Percentiles rank a stretch among this genome's conserved stretches.
Conservation (phyloP, 2,888 invertebrate genomes). For the Meteorus colon region DNA sequence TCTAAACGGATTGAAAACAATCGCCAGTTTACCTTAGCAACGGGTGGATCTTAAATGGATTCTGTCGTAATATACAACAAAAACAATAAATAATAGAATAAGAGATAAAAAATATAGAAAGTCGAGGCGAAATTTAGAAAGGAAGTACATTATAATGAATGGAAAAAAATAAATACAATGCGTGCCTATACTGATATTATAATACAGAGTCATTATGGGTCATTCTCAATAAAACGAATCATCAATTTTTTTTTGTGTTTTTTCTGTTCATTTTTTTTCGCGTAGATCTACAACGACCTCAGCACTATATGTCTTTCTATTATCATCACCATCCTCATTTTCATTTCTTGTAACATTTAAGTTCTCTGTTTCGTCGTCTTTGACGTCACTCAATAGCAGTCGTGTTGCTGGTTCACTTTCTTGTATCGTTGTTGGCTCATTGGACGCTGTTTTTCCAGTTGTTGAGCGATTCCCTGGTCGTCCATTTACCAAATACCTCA, state of each 20-base stretch:
- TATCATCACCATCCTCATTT: conserved; percentile 51
- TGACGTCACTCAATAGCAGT: conserved; percentile 48
- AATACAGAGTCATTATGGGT: conserved; percentile 62
- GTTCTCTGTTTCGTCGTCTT: conserved; percentile 56
- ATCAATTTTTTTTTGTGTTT: conserved; percentile 1
- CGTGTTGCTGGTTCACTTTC: conserved; percentile 50
- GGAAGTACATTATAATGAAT: conserved; percentile 65
- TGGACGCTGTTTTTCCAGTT: conserved; percentile 46
- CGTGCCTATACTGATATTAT: conserved; percentile 67
- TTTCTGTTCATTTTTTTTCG: conserved; percentile 48
- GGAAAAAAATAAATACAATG: conserved; percentile 70
- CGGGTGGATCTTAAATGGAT: conserved; percentile 15
- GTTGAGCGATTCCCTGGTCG: conserved; percentile 65
- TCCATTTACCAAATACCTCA: conserved; percentile 68
- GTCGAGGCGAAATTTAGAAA: conserved; percentile 58
- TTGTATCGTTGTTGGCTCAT: conserved; percentile 50
- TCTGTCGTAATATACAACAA: conserved; percentile 2
- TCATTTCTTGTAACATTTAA: conserved; percentile 55
- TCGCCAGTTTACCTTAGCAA: conserved; percentile 45
- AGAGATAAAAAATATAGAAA: conserved; percentile 38
- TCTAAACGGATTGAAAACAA: conserved; percentile 51
- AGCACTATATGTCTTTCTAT: conserved; percentile 45
- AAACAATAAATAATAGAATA: conserved; percentile 28
- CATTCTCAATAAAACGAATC: conserved; percentile 18
- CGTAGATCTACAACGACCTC: conserved; percentile 38